A percentile compares a stretch with the other conserved stretches of the same genome.
phyloP scores from a whole-genome alignment of 2,113 vertebrate genomes.

The Pygathrix nemaeus region DNA sequence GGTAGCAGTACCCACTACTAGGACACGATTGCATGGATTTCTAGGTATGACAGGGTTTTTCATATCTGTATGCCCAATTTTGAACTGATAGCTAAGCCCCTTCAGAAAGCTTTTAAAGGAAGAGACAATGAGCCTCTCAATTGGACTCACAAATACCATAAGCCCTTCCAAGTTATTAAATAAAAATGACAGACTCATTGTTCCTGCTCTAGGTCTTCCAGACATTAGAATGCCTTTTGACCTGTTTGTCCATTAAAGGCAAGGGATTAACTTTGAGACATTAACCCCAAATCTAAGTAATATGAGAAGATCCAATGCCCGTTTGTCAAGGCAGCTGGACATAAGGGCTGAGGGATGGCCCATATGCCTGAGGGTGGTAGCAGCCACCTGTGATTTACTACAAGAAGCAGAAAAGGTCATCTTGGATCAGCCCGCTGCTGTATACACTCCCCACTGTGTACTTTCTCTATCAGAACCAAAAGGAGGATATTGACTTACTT shows the following conservation, averaged over 20 bases:
- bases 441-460: not conserved
- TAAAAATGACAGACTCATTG: no score
- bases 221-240: not conserved
- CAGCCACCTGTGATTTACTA: not conserved
- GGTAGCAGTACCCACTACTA: not conserved
- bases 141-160: no score
- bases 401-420: not conserved
- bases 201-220: not conserved
- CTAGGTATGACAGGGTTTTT: not conserved
- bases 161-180: no score
- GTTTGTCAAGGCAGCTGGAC: not conserved
- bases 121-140: no score
- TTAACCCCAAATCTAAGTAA: not conserved
- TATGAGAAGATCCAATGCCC: not conserved
- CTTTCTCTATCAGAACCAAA: not conserved
- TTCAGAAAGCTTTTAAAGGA: not conserved
- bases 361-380: not conserved
- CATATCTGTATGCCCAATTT: not conserved
- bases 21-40: not conserved
- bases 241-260: not conserved
- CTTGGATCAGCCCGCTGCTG: no score
- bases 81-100: not conserved
- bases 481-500: not conserved
- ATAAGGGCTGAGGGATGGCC: not conserved
- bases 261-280: not conserved